Conservation (phyloP, 2,888 invertebrate genomes). For the Megastigmus dorsalis region DNA sequence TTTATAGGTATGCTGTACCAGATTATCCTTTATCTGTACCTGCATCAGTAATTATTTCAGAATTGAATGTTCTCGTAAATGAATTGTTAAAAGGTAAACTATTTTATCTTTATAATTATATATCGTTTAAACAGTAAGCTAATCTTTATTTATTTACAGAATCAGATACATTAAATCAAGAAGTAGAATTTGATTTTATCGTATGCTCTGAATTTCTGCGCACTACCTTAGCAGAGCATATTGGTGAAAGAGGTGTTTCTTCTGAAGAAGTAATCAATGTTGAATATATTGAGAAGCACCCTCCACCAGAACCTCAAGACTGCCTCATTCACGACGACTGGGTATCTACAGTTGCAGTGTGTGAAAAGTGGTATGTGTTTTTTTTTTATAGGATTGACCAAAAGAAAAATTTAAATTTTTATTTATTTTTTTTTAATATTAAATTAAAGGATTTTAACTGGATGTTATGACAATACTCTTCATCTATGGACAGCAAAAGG, state of each 20-base stretch:
- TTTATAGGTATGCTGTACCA: slow-evolving; percentile 88
- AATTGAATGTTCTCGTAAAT: slow-evolving; percentile 87
- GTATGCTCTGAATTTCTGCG: slow-evolving; percentile 89
- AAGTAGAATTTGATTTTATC: slow-evolving; percentile 90
- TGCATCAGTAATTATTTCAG: slow-evolving; percentile 80
- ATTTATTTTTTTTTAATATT: background rate
- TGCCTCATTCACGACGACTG: slow-evolving; percentile 97
- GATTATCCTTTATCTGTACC: slow-evolving; percentile 90
- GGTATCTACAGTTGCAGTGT: slow-evolving; percentile 91
- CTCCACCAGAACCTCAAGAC: slow-evolving; percentile 94
- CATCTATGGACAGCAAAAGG: slow-evolving; percentile 93
- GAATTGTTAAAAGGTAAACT: slow-evolving; percentile 81
- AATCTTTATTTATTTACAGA: slow-evolving; percentile 58
- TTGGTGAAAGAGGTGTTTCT: slow-evolving; percentile 84
- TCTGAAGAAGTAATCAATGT: slow-evolving; percentile 90
- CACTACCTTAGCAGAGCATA: slow-evolving; percentile 82
- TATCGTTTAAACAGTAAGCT: background rate
- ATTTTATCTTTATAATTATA: too few relatives aligned
- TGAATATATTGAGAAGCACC: slow-evolving; percentile 93
- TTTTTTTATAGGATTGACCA: background rate
- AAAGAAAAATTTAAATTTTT: background rate
- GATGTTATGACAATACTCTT: slow-evolving; percentile 94
- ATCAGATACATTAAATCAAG: slow-evolving; percentile 64
- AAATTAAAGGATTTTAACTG: slow-evolving; percentile 86
- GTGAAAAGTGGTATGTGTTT: slow-evolving; percentile 79